phyloP scores from a whole-genome alignment of 2,113 vertebrate species.

The Hydrolagus affinis region DNA sequence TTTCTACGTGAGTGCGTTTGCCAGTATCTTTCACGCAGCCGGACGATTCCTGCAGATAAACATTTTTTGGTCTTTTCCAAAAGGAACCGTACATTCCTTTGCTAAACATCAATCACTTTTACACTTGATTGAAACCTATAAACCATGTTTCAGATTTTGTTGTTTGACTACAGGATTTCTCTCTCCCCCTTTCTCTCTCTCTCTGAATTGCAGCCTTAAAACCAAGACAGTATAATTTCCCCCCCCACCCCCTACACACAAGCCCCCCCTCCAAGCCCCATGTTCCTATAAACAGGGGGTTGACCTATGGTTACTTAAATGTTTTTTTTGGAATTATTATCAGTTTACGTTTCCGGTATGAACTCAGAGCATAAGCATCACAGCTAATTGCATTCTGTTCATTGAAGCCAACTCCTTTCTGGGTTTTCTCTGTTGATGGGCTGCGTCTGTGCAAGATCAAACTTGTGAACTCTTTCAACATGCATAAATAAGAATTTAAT shows the following conservation, averaged over 20 bases:
- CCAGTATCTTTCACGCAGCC: no score
- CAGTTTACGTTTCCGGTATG: slow-evolving; percentile 48
- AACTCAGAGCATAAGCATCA: slow-evolving; percentile 48
- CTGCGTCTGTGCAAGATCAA: slow-evolving; percentile 65
- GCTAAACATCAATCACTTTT: not conserved
- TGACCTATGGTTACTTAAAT: slow-evolving; percentile 55
- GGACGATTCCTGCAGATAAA: no score
- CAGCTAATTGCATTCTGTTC: slow-evolving; percentile 58
- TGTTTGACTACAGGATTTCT: not conserved
- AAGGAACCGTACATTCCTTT: not conserved
- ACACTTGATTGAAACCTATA: not conserved
- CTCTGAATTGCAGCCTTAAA: not conserved
- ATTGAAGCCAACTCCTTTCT: slow-evolving; percentile 49
- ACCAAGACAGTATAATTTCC: not conserved
- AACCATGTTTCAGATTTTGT: not conserved
- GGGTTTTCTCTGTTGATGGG: slow-evolving; percentile 56
- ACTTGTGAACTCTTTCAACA: slow-evolving; percentile 42
- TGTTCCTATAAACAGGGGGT: slow-evolving; percentile 36
- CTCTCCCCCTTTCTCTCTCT: not conserved
- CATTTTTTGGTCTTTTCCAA: no score
- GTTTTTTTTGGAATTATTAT: slow-evolving; percentile 53
- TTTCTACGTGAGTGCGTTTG: no score
- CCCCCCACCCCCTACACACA: no score
- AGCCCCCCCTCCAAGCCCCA: no score
- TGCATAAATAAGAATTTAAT: slow-evolving; percentile 28